These are phyloP conservation scores for Microvelia longipes DNA, from an alignment of 1,140 invertebrate genomes.

Conservation along the genomic window DNA sequence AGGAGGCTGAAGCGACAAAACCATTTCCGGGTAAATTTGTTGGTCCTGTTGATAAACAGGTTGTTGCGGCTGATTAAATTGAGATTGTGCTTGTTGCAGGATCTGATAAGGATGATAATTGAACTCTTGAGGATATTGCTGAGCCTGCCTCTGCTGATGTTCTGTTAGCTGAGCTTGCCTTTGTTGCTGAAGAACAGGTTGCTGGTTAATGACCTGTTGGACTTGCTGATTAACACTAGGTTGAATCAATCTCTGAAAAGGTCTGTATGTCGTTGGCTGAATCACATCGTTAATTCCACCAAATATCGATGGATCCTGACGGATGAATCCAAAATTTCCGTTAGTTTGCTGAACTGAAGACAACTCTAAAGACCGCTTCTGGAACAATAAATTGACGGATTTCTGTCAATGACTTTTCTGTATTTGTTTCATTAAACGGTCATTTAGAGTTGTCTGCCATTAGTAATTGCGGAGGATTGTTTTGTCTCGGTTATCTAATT, in stretches of 20 bases:
- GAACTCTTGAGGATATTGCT: background rate
- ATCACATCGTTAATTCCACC: constrained; percentile 6
- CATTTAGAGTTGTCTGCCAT: no score
- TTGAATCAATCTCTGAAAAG: constrained; percentile 5
- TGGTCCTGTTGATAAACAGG: background rate
- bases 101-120: background rate
- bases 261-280: constrained; percentile 20
- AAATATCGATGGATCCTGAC: no score
- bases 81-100: background rate
- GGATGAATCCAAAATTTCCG: background rate
- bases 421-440: no score
- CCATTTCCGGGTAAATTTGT: no score
- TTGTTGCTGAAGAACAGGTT: background rate
- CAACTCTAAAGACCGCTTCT: constrained; percentile 22
- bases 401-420: no score
- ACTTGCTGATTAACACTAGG: background rate
- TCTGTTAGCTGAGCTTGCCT: background rate
- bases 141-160: background rate
- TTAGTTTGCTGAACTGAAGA: constrained; percentile 14
- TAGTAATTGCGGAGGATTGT: no score
- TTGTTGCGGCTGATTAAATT: background rate
- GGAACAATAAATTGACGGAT: constrained; percentile 19
- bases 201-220: background rate
- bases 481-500: no score
- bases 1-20: background rate